These are phyloP conservation scores for Sinopyrophorus schimmeli DNA, from an alignment of 2,888 invertebrate species.

Conservation along the genomic window DNA sequence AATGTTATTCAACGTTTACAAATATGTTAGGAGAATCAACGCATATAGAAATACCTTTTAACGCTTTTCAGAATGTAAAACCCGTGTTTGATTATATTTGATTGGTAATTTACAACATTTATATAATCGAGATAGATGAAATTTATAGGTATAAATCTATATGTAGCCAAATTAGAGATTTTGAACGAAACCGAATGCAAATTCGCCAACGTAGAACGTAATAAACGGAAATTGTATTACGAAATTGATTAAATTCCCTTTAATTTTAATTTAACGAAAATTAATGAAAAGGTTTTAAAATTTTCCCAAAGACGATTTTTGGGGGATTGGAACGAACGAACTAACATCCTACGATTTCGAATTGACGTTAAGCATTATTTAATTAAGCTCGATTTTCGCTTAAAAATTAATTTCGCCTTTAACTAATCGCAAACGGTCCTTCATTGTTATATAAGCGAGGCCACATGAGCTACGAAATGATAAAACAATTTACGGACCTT, in stretches of 20 bases:
- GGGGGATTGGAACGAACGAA: slow-evolving; percentile 2
- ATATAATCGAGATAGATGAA: no score
- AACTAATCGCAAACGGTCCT: neutral
- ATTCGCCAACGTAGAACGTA: neutral
- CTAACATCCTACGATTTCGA: slow-evolving; percentile 3
- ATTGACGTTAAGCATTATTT: slow-evolving; percentile 4
- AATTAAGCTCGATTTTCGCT: neutral
- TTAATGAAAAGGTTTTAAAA: slow-evolving; percentile 12
- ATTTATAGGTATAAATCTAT: no score
- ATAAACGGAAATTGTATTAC: slow-evolving; percentile 6
- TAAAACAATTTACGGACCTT: slow-evolving; percentile 28
- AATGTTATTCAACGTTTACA: slow-evolving; percentile 20
- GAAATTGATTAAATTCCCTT: slow-evolving; percentile 9
- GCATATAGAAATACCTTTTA: slow-evolving; percentile 13
- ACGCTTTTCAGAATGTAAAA: slow-evolving; percentile 16
- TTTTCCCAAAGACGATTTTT: slow-evolving; percentile 10
- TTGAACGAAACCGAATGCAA: no score
- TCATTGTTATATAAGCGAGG: neutral
- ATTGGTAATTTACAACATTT: slow-evolving; percentile 4
- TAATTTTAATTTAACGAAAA: slow-evolving; percentile 13
- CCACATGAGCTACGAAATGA: slow-evolving; percentile 8
- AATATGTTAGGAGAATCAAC: slow-evolving; percentile 12
- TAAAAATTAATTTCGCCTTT: neutral
- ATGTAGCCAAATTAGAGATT: neutral
- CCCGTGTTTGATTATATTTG: slow-evolving; percentile 6